These are phyloP conservation scores for Cataglyphis altisquamis DNA, from an alignment of 2,888 invertebrate genomes.

Conservation along the genomic window DNA sequence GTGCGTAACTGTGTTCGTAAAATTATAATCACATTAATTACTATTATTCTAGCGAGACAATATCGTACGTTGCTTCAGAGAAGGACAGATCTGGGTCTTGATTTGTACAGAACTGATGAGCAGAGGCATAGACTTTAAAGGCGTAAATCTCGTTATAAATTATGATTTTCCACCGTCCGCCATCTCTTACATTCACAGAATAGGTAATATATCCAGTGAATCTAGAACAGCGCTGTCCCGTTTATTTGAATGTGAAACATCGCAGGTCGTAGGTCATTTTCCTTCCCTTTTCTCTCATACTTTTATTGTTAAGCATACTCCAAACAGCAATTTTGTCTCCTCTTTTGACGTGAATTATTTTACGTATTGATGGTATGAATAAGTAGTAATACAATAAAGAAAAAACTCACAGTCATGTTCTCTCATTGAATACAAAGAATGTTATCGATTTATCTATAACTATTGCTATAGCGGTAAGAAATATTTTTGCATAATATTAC, in stretches of 20 bases:
- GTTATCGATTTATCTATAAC: neutral
- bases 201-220: slow-evolving; percentile 86
- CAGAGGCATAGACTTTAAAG: slow-evolving; percentile 98
- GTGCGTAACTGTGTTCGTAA: neutral
- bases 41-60: slow-evolving; percentile 92
- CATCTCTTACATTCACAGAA: slow-evolving; percentile 96
- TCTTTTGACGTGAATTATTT: neutral
- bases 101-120: slow-evolving; percentile 99
- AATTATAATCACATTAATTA: neutral
- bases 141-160: slow-evolving; percentile 98
- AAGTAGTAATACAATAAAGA: neutral
- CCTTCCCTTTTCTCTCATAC: neutral
- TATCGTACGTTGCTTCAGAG: slow-evolving; percentile 95
- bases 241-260: neutral
- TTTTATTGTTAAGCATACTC: slow-evolving; percentile 18
- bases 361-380: neutral
- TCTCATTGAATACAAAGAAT: neutral
- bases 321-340: neutral
- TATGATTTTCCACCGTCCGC: slow-evolving; percentile 98
- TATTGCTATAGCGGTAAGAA: neutral
- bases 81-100: slow-evolving; percentile 97
- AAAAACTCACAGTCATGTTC: neutral
- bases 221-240: neutral
- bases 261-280: neutral
- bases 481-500: neutral